A percentile compares a stretch with the other conserved stretches of the same genome.
Conservation (phyloP, 2,797 vertebrate species). For the Chiloscyllium punctatum region DNA sequence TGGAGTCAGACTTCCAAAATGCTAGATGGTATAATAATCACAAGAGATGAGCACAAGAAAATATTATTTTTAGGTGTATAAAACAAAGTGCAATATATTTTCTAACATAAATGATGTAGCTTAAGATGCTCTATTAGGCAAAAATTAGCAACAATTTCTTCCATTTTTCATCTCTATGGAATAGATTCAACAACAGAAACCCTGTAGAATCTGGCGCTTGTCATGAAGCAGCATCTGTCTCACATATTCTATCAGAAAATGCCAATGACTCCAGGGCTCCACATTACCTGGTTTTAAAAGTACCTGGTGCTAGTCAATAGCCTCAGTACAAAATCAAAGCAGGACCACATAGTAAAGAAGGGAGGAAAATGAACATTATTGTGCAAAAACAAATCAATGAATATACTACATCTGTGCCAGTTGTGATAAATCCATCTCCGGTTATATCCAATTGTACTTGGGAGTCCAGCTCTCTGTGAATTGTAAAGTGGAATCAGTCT, state of each 20-base stretch:
- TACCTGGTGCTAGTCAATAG: background rate
- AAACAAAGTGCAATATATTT: background rate
- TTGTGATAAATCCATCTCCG: too few species aligned
- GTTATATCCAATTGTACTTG: too few species aligned
- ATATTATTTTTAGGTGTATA: background rate
- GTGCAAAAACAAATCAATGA: background rate
- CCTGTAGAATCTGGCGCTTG: background rate
- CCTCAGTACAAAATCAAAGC: background rate
- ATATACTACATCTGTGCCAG: background rate
- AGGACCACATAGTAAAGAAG: background rate
- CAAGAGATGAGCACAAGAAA: background rate
- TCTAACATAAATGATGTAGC: background rate
- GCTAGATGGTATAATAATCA: background rate
- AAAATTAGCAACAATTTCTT: background rate
- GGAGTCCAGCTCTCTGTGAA: too few species aligned
- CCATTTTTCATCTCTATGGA: background rate
- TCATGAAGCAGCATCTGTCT: background rate
- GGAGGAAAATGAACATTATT: background rate
- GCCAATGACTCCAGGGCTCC: background rate
- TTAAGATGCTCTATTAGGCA: background rate
- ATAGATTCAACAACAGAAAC: background rate
- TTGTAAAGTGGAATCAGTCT: too few species aligned
- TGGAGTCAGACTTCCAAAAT: background rate
- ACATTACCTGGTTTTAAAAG: background rate
- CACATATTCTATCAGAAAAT: background rate